Evolutionary conservation across 1,140 invertebrate genomes (phyloP).

Genomic region (Triops longicaudatus): DNA sequence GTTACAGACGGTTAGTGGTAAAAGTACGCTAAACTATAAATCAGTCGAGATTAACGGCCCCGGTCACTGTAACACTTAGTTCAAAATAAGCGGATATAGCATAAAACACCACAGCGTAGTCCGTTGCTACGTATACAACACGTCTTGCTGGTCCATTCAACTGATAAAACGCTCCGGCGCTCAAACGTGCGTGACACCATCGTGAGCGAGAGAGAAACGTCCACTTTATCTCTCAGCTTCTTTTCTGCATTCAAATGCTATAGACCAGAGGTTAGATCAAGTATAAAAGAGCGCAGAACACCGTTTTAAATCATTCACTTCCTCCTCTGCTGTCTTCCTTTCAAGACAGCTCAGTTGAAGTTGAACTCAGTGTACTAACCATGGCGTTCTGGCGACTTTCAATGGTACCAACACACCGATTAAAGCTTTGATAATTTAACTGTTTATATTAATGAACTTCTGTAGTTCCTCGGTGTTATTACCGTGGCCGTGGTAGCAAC

Average conservation of each 20-base stretch:
- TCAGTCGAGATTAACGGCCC: slow-evolving; percentile 45
- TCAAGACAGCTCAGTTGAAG: neutral
- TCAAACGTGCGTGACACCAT: slow-evolving; percentile 2
- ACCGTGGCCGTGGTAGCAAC: neutral
- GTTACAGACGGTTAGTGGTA: slow-evolving; percentile 45
- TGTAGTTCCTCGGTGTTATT: neutral
- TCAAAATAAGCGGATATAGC: slow-evolving; percentile 48
- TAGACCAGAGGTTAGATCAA: neutral
- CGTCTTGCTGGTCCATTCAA: neutral
- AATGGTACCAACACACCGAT: neutral
- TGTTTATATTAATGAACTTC: neutral
- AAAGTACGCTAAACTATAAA: slow-evolving; percentile 39
- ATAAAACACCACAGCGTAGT: slow-evolving; percentile 50
- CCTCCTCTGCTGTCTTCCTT: slow-evolving; percentile 3
- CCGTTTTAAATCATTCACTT: neutral
- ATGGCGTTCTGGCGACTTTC: neutral
- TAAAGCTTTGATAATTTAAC: neutral
- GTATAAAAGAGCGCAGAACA: neutral
- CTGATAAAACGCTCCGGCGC: neutral
- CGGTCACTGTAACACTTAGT: slow-evolving; percentile 49
- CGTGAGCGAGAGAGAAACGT: neutral
- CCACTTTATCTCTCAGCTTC: neutral
- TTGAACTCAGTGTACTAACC: neutral
- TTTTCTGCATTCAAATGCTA: neutral
- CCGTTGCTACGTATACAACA: slow-evolving; percentile 42